Evolutionary conservation across 2,113 vertebrate species (phyloP), one percentile per base, ranked within the genome.

Genomic region (Zosterops lateralis): DNA sequence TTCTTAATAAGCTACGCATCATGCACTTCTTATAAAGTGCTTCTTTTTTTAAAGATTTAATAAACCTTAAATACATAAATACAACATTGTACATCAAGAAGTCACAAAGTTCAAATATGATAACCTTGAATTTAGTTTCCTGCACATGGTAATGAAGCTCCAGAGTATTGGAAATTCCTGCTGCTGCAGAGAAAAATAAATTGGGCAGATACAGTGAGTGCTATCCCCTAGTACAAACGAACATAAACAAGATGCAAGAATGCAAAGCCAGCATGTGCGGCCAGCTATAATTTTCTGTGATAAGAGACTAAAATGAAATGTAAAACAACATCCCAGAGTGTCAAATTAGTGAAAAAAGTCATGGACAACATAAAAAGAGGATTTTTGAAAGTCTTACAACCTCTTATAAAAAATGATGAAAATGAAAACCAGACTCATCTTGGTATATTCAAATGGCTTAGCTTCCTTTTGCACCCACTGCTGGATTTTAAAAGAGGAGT

Each of bases 291-390:
- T 97, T 78, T 96, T 91, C 77, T 95, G 93, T 96, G 96, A 98
- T 98, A 97, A 96, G 87, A 97, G 92, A 95, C 92, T 26, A 97
- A 97, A 96, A 96, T 64, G 68, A 95, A 97, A 97, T 93, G 90
- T 95, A 95, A 97, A 97, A 73, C 78, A 97, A 97, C 68, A 93
- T 96, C 94, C 50, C 97, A 97, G 82, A 91, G 92, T 93, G 96
- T 91, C 93, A 97, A 97, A 98, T 97, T 96, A 98, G 78, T 7
- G 9, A 50, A 93, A 87, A 83, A 74, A 94, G 72, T 95, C 9
- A 90, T 54, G 85, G 89, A 75, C 86, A 75, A 94, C 74, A 93
- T 86, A 84, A 95, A 89, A 93, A 87, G 40, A 87, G 26, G 74
- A 71, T 87, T 92, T 84, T 8, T 65, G 6, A 50, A 86, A 95